Percentiles rank a stretch among this genome's conserved stretches.
Evolutionary conservation across 2,888 invertebrate species (phyloP).

Genomic region (Drosophila borborema): DNA sequence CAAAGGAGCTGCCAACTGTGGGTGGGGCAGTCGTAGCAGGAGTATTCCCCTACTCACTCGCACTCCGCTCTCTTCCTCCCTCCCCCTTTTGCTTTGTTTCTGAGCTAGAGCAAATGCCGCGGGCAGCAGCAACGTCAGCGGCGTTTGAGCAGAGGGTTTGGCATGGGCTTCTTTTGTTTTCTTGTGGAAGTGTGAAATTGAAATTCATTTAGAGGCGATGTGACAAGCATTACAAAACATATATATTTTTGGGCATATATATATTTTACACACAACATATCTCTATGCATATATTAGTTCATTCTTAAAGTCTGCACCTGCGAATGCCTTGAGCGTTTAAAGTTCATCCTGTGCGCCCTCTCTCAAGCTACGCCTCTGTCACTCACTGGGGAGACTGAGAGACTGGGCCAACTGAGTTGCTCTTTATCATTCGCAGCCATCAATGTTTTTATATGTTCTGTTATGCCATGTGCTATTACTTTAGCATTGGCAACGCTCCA

Average conservation of each 20-base stretch:
- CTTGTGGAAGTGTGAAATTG: slow-evolving; percentile 66
- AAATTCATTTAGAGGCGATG: slow-evolving; percentile 52
- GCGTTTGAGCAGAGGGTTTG: slow-evolving; percentile 15
- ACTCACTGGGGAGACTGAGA: slow-evolving; percentile 5
- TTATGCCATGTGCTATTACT: slow-evolving; percentile 76
- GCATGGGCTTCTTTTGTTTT: slow-evolving; percentile 32
- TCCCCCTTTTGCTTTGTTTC: background rate
- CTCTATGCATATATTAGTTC: background rate
- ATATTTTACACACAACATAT: background rate
- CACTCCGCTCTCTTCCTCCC: background rate
- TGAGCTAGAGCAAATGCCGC: slow-evolving; percentile 24
- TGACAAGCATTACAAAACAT: slow-evolving; percentile 24
- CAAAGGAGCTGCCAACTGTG: slow-evolving; percentile 32
- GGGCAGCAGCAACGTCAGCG: slow-evolving; percentile 47
- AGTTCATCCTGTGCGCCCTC: background rate
- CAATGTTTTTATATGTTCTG: slow-evolving; percentile 71
- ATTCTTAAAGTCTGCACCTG: background rate
- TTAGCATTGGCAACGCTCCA: slow-evolving; percentile 70
- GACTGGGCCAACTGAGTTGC: slow-evolving; percentile 27
- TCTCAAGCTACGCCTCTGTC: slow-evolving; percentile 30
- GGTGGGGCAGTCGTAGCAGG: background rate
- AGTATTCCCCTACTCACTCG: background rate
- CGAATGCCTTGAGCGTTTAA: background rate
- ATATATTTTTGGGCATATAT: background rate
- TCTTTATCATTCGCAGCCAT: slow-evolving; percentile 67